Percentiles rank a stretch among this genome's conserved stretches.
Conservation (phyloP, 2,797 vertebrate genomes). For the Hypotaenidia okinawae region DNA sequence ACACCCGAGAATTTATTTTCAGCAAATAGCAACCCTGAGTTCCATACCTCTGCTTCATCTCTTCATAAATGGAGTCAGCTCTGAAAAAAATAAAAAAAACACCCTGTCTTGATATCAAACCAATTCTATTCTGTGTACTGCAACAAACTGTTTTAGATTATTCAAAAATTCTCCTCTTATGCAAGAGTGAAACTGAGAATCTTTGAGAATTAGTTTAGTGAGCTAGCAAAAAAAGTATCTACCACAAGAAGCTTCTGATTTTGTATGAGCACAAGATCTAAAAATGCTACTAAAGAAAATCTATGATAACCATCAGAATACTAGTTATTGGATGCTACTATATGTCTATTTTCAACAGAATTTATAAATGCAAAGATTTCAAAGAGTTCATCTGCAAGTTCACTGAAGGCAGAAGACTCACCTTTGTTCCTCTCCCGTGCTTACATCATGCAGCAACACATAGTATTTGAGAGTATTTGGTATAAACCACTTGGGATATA, state of each 20-base stretch:
- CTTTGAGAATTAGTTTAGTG: background rate
- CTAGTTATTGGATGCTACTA: background rate
- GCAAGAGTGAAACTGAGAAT: background rate
- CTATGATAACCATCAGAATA: background rate
- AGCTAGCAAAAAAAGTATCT: background rate
- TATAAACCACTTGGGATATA: constrained; percentile 96
- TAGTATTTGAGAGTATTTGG: constrained; percentile 99
- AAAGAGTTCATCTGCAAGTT: background rate
- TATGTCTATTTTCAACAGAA: background rate
- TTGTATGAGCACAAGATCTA: background rate
- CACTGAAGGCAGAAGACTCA: constrained; percentile 68
- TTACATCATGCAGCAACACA: constrained; percentile 93
- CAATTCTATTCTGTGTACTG: background rate
- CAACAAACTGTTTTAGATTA: background rate
- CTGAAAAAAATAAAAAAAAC: constrained; percentile 72
- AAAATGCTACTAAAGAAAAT: background rate
- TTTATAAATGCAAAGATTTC: background rate
- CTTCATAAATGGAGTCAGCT: constrained; percentile 93
- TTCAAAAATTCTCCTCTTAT: background rate
- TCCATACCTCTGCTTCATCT: constrained; percentile 97
- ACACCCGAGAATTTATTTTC: constrained; percentile 92
- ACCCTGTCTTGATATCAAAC: background rate
- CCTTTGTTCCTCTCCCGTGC: constrained; percentile 92
- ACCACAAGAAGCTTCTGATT: background rate
- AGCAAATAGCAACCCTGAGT: constrained; percentile 95